Evolutionary conservation across 1,140 invertebrate genomes (phyloP), one percentile per base, ranked within the genome.

Genomic region (Atta cephalotes): DNA sequence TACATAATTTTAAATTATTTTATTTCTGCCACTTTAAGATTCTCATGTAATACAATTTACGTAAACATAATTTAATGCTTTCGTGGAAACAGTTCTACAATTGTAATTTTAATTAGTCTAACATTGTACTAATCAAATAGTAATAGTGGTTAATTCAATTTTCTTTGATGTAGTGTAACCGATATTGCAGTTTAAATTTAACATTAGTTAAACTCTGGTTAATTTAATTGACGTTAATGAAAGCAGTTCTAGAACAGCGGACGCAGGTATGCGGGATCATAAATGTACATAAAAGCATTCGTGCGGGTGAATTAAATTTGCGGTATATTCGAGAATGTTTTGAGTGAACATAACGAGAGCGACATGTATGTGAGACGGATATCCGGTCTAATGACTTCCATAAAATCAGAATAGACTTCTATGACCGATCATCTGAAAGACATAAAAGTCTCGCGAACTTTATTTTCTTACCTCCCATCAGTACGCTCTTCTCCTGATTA

Each of bases 401-500:
- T 89, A 74, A 86, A 88, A 86, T 79, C 72, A n/a, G 51, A 56
- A 60, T 62, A 45, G 18, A 35, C 68, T 45, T 25, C 62, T 49
- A 28, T 62, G 39, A 25, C 71, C 49, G 80, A 89, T 89, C 72
- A 58, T n/a, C 56, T 63, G 88, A 51, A 85, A 88, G 58, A 62
- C 63, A 58, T 89, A 89, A 89, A 89, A 63, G 56, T 45, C 31
- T 76, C 25, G 39, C 51, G 65, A 51, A 65, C 45, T 60, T 84
- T 66, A 31, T n/a, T 56, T 39, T 10, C 39, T 71, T 53, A 39
- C 16, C 21, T 58, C n/a, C 49, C 31, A 53, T 39, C 62, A 25
- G 25, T 21, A 85, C 35, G 31, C 77, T 81, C 84, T 72, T 51
- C 71, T 85, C 35, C 60, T 71, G 88, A 89, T 89, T 88, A 80